Evolutionary conservation across 2,113 vertebrate species (phyloP).

Genomic region (Tamias sibiricus): DNA sequence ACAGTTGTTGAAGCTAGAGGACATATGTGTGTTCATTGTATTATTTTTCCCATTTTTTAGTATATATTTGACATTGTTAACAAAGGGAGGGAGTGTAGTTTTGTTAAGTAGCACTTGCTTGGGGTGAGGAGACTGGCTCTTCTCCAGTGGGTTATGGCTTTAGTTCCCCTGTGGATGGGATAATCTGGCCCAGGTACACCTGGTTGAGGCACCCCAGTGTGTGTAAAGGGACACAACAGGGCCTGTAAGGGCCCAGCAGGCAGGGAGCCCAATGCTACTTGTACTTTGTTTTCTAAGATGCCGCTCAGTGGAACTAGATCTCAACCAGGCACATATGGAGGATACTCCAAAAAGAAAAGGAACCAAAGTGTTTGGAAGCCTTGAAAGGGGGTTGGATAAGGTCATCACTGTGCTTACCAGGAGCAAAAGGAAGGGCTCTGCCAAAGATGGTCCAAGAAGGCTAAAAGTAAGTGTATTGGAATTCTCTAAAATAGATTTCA

Average conservation of each 20-base stretch:
- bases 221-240: background rate
- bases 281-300: slow-evolving; percentile 84
- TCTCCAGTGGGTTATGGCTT: background rate
- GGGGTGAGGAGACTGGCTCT: accelerated
- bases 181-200: background rate
- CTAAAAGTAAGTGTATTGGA: slow-evolving; percentile 88
- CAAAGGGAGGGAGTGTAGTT: background rate
- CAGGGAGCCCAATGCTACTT: background rate
- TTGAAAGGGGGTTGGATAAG: slow-evolving; percentile 96
- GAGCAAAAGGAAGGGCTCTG: slow-evolving; percentile 89
- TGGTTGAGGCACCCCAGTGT: background rate
- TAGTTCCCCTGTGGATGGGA: background rate
- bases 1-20: background rate
- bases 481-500: background rate
- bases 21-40: background rate
- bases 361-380: slow-evolving; percentile 93
- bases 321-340: slow-evolving; percentile 82
- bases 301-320: slow-evolving; percentile 91
- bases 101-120: background rate
- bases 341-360: slow-evolving; percentile 93
- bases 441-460: slow-evolving; percentile 89
- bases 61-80: background rate
- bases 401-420: slow-evolving; percentile 96
- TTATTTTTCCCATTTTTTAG: background rate
- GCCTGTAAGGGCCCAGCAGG: background rate